Conservation (phyloP, 2,113 vertebrate species). For the Xiphophorus couchianus region DNA sequence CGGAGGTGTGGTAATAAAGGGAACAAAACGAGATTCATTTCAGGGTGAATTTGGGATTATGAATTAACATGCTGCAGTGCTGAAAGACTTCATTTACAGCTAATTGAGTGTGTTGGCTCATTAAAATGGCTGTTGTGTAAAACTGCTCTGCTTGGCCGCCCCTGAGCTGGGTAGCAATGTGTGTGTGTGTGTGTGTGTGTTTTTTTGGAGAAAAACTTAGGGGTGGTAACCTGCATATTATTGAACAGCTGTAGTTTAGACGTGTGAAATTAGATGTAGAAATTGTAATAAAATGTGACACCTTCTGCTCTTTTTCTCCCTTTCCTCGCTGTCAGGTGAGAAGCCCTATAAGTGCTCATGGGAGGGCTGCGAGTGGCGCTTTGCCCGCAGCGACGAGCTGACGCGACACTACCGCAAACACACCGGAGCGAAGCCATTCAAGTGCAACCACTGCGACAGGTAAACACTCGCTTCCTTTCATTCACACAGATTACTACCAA, state of each 20-base stretch:
- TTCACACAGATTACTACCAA: conserved; percentile 13
- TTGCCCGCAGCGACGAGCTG: conserved; percentile 94
- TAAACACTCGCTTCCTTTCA: conserved; percentile 53
- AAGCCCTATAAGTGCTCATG: conserved; percentile 98
- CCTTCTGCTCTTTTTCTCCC: neutral
- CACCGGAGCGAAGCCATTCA: conserved; percentile 96
- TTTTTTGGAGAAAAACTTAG: conserved; percentile 28
- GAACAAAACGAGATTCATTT: conserved; percentile 72
- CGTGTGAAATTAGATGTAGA: conserved; percentile 57
- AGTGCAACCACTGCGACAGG: conserved; percentile 99
- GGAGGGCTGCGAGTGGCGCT: conserved; percentile 96
- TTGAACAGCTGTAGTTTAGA: conserved; percentile 61
- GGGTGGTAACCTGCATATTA: conserved; percentile 53
- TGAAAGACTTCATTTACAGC: conserved; percentile 78
- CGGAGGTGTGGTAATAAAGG: conserved; percentile 40
- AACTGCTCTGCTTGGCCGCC: conserved; percentile 42
- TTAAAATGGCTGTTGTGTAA: conserved; percentile 67
- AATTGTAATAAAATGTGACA: conserved; percentile 56
- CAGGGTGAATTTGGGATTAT: conserved; percentile 78
- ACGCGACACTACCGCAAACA: conserved; percentile 97
- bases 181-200: conserved; percentile 15
- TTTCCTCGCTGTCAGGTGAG: conserved; percentile 55
- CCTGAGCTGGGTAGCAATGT: conserved; percentile 15
- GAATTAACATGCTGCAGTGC: conserved; percentile 71
- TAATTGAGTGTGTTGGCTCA: conserved; percentile 73